Conservation (phyloP, 2,113 vertebrate genomes). For the Caracal caracal region DNA sequence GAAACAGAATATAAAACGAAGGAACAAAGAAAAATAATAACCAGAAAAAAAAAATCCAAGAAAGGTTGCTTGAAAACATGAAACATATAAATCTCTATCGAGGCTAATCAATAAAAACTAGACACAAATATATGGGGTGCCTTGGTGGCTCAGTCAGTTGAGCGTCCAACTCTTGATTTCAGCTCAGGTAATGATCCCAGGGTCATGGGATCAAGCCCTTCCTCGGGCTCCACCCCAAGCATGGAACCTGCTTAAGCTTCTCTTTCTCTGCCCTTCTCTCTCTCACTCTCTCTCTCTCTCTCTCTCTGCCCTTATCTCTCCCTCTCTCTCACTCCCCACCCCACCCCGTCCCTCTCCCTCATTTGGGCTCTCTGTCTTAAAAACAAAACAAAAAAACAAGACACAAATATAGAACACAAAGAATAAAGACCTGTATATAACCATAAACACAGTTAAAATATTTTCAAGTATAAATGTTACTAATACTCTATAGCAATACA, state of each 20-base stretch:
- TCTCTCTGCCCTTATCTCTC: too few species aligned
- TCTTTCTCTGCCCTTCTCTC: too few species aligned
- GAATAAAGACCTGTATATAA: background rate
- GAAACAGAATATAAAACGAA: background rate
- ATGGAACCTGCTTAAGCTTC: too few species aligned
- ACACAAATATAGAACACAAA: background rate
- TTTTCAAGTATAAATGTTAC: background rate
- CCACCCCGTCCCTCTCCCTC: too few species aligned
- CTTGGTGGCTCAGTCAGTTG: too few species aligned
- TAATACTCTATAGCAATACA: background rate
- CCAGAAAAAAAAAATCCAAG: background rate
- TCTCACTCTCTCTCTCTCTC: too few species aligned
- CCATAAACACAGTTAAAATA: background rate
- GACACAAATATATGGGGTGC: background rate
- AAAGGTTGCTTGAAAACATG: background rate
- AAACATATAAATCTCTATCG: background rate
- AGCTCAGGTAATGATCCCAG: too few species aligned
- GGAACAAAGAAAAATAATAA: background rate
- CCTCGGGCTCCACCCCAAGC: too few species aligned
- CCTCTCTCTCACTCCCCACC: too few species aligned
- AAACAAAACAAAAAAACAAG: background rate
- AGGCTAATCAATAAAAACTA: background rate
- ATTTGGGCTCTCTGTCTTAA: too few species aligned
- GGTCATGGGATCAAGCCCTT: too few species aligned
- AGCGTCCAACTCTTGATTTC: too few species aligned